phyloP scores from a whole-genome alignment of 2,113 vertebrate species.

The Psilopogon haemacephalus region DNA sequence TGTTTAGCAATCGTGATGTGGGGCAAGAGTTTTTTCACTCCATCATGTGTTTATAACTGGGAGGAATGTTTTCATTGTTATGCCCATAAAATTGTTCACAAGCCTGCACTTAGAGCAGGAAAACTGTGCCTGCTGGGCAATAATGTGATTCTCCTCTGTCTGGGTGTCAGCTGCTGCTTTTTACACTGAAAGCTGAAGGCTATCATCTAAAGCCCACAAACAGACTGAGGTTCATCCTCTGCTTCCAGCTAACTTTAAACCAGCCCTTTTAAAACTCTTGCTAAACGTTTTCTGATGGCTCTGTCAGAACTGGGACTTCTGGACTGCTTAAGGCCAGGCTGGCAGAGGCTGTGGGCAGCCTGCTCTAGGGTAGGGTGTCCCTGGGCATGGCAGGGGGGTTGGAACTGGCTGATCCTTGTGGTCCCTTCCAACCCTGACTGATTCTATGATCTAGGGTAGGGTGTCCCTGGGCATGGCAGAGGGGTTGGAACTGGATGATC shows the following conservation, averaged over 20 bases:
- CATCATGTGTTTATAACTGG: not conserved
- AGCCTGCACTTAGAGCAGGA: not conserved
- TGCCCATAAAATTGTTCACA: constrained; percentile 8
- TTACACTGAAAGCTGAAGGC: not conserved
- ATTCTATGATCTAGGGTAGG: too few species aligned
- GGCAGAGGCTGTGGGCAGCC: too few species aligned
- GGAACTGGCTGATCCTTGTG: too few species aligned
- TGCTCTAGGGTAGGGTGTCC: too few species aligned
- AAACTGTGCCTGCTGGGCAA: not conserved
- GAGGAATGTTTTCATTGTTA: not conserved
- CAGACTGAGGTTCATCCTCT: not conserved
- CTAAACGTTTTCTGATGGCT: not conserved
- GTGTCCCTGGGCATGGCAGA: too few species aligned
- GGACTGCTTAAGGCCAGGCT: too few species aligned
- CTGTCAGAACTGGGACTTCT: not conserved
- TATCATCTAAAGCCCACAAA: not conserved
- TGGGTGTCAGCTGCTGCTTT: not conserved
- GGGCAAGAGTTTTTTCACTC: not conserved
- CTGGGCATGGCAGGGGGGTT: too few species aligned
- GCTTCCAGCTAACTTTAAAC: not conserved
- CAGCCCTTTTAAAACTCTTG: not conserved
- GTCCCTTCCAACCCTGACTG: too few species aligned
- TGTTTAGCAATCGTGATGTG: not conserved
- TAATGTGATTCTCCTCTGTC: not conserved
- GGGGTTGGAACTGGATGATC: too few species aligned